phyloP scores from a whole-genome alignment of 2,888 invertebrate genomes.

The Pardosa pseudoannulata region DNA sequence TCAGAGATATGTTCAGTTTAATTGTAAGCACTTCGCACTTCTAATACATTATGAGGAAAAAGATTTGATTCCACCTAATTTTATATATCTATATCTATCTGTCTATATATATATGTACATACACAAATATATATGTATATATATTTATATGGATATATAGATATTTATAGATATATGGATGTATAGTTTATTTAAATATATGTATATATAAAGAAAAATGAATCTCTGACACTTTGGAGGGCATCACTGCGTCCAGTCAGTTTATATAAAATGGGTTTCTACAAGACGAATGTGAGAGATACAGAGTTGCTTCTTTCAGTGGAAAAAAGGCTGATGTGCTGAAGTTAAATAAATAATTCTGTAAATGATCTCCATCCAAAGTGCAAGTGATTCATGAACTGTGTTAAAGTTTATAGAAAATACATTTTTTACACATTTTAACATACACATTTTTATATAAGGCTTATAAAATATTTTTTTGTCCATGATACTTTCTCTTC shows the following conservation, averaged over 20 bases:
- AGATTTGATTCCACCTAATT: neutral
- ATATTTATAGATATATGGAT: no score
- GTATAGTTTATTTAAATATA: neutral
- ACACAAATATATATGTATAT: neutral
- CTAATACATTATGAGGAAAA: neutral
- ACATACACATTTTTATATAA: neutral
- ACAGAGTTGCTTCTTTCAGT: no score
- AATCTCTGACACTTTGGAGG: conserved; percentile 4
- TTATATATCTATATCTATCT: no score
- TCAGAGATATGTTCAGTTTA: neutral
- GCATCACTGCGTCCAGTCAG: neutral
- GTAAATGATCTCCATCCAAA: no score
- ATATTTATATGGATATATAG: no score
- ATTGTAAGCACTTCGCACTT: neutral
- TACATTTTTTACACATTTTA: neutral
- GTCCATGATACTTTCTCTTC: neutral
- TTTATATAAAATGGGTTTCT: no score
- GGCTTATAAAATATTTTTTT: neutral
- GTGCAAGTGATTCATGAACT: neutral
- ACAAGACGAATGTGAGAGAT: no score
- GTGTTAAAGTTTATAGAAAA: neutral
- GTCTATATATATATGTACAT: no score
- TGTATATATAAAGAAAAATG: neutral
- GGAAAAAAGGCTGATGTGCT: no score
- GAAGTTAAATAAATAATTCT: no score